A percentile compares a stretch with the other conserved stretches of the same genome.
Conservation (phyloP, 2,888 invertebrate species). For the Drosophila paranaensis region DNA sequence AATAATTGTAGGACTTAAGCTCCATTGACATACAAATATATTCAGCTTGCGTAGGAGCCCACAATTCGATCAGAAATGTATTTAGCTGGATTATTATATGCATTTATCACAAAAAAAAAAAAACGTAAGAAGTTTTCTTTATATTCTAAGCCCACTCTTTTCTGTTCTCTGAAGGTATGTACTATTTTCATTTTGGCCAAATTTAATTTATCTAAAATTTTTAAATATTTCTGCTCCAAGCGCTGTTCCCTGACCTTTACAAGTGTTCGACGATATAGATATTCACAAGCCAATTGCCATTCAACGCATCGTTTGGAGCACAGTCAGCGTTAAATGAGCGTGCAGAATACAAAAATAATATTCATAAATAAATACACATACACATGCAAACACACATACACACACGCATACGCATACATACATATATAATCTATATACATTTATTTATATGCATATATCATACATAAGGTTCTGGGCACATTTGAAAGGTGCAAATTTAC, state of each 20-base stretch:
- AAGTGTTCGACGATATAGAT: conserved; percentile 12
- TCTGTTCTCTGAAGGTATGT: not conserved
- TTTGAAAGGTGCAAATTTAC: conserved; percentile 46
- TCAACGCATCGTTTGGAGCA: conserved; percentile 36
- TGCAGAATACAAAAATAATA: conserved; percentile 19
- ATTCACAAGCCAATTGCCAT: conserved; percentile 45
- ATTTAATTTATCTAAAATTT: not conserved
- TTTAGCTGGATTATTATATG: too few species aligned
- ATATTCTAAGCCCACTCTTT: too few species aligned
- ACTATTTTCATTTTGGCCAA: too few species aligned
- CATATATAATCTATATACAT: conserved; percentile 1
- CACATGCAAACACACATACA: not conserved
- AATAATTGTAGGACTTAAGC: too few species aligned
- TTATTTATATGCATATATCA: conserved; percentile 22
- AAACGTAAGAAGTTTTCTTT: too few species aligned
- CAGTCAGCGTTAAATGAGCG: conserved; percentile 42
- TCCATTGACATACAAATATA: too few species aligned
- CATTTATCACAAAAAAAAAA: too few species aligned
- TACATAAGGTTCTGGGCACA: conserved; percentile 16
- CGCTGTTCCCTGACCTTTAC: not conserved
- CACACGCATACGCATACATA: not conserved
- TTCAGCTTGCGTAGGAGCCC: too few species aligned
- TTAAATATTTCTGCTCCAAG: not conserved
- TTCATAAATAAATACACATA: conserved; percentile 9
- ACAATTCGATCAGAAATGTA: too few species aligned